phyloP scores from a whole-genome alignment of 2,797 vertebrate genomes.

The Helicolenus hilgendorfi region DNA sequence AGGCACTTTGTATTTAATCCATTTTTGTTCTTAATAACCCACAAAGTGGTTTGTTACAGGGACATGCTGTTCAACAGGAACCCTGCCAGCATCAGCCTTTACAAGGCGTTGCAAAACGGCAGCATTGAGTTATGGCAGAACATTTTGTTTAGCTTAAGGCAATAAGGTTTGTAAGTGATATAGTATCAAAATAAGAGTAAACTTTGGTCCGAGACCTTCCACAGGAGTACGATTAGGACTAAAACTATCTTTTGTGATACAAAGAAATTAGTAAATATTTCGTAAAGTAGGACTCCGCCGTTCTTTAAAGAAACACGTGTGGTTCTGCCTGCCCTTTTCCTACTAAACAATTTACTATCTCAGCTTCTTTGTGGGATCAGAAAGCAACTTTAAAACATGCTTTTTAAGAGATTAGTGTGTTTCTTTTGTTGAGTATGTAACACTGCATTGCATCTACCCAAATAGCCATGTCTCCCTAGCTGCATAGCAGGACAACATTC shows the following conservation, averaged over 20 bases:
- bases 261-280: conserved; percentile 40
- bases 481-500: conserved; percentile 60
- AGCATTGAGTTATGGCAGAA: conserved; percentile 32
- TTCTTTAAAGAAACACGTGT: neutral
- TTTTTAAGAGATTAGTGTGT: conserved; percentile 67
- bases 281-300: conserved; percentile 12
- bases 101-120: conserved; percentile 39
- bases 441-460: conserved; percentile 40
- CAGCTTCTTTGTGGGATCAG: conserved; percentile 14
- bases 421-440: conserved; percentile 47
- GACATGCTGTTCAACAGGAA: conserved; percentile 26
- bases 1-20: conserved; percentile 74
- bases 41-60: conserved; percentile 2
- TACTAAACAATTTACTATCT: conserved; percentile 4
- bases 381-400: conserved; percentile 24
- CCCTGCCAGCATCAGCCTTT: conserved; percentile 39
- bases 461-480: conserved; percentile 43
- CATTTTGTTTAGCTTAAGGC: conserved; percentile 74
- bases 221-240: conserved; percentile 51
- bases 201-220: conserved; percentile 85
- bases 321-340: neutral
- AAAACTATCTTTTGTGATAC: conserved; percentile 37
- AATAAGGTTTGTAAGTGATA: conserved; percentile 64
- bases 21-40: conserved; percentile 29
- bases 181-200: conserved; percentile 68